A percentile compares a stretch with the other conserved stretches of the same genome.
phyloP scores from a whole-genome alignment of 2,888 invertebrate species.

The Chrysomela aeneicollis region DNA sequence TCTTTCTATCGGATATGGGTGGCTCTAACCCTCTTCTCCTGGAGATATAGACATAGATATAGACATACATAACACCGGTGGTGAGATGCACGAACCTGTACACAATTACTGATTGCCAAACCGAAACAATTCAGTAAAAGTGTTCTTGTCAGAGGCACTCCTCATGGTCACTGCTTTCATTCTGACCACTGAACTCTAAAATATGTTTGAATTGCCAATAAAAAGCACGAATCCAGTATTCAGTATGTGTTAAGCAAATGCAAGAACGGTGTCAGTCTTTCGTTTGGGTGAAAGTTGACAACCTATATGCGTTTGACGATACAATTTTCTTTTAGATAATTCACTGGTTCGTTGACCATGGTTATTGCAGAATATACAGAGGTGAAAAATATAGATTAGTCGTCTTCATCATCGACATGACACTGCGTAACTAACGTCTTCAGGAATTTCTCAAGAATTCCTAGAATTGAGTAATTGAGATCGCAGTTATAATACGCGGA shows the following conservation, averaged over 20 bases:
- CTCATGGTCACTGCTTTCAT: background rate
- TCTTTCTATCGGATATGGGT: too few relatives aligned
- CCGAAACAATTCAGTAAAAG: background rate
- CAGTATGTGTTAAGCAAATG: conserved; percentile 1
- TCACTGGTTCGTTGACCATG: background rate
- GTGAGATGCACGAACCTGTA: too few relatives aligned
- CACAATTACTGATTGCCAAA: background rate
- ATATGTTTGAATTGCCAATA: background rate
- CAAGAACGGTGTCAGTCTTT: background rate
- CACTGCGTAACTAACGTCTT: too few relatives aligned
- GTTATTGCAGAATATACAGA: too few relatives aligned
- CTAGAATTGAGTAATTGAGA: too few relatives aligned
- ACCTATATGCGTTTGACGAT: background rate
- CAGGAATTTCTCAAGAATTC: too few relatives aligned
- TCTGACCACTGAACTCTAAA: background rate
- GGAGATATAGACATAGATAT: too few relatives aligned
- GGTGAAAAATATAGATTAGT: too few relatives aligned
- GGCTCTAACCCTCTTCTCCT: too few relatives aligned
- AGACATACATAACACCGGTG: too few relatives aligned
- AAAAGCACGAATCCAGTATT: background rate
- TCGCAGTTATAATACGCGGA: too few relatives aligned
- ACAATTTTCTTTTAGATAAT: background rate
- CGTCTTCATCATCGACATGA: too few relatives aligned
- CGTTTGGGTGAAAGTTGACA: conserved; percentile 2
- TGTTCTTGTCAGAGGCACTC: background rate